Percentiles rank a stretch among this genome's conserved stretches.
phyloP scores from a whole-genome alignment of 2,113 vertebrate species.

The Mirza zaza region DNA sequence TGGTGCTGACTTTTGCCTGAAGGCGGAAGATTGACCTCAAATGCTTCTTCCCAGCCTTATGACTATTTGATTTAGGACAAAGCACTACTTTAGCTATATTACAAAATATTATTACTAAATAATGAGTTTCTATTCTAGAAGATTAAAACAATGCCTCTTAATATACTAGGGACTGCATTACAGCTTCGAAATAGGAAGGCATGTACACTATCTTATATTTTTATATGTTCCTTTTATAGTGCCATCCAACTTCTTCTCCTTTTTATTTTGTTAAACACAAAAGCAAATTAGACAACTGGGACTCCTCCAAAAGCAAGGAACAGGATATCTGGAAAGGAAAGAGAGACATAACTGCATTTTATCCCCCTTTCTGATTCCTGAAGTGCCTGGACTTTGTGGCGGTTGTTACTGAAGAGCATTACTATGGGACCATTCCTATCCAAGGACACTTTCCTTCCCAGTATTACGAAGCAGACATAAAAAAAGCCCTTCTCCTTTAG shows the following conservation, averaged over 20 bases:
- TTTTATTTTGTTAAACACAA: background rate
- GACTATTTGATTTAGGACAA: slow-evolving; percentile 58
- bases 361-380: background rate
- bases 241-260: background rate
- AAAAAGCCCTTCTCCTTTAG: background rate
- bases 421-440: background rate
- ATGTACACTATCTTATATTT: slow-evolving; percentile 31
- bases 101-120: slow-evolving; percentile 69
- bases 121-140: slow-evolving; percentile 61
- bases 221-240: slow-evolving; percentile 32
- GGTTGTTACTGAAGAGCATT: background rate
- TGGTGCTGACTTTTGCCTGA: background rate
- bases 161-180: slow-evolving; percentile 34
- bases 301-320: background rate
- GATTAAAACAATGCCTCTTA: slow-evolving; percentile 74
- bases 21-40: slow-evolving; percentile 25
- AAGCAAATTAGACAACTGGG: slow-evolving; percentile 30
- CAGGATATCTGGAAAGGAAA: background rate
- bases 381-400: background rate
- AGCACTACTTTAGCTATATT: slow-evolving; percentile 43
- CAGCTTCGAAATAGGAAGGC: slow-evolving; percentile 6
- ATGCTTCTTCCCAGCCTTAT: slow-evolving; percentile 19
- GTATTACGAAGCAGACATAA: too few relatives aligned
- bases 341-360: background rate
- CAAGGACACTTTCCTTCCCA: background rate